phyloP scores from a whole-genome alignment of 2,113 vertebrate genomes.

The Corythaixoides concolor region DNA sequence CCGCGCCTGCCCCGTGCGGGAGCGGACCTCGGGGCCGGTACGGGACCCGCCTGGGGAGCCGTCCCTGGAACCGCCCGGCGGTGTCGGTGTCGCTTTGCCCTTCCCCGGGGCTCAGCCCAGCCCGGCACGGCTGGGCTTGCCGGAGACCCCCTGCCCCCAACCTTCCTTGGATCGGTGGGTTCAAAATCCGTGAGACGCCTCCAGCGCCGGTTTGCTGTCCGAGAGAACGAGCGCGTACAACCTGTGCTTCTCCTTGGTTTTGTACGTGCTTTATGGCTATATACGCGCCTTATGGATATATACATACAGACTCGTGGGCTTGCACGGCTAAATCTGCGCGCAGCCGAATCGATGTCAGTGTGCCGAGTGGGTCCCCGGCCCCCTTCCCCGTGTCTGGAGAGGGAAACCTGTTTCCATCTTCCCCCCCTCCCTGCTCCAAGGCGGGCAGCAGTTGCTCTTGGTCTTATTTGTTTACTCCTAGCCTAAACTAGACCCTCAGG shows the following conservation, averaged over 20 bases:
- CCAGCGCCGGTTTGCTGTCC: neutral
- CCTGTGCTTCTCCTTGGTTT: neutral
- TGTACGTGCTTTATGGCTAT: neutral
- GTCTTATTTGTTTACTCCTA: neutral
- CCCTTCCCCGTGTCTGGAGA: neutral
- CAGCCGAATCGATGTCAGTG: accelerated
- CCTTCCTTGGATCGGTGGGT: neutral
- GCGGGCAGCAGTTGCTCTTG: accelerated
- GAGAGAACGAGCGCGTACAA: accelerated
- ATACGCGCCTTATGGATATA: accelerated
- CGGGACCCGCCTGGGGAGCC: neutral
- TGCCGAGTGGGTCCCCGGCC: accelerated
- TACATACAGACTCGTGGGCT: accelerated
- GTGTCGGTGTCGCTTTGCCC: neutral
- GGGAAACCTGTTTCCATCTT: neutral
- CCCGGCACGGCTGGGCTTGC: neutral
- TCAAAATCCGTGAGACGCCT: neutral
- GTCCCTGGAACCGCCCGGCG: too few relatives aligned
- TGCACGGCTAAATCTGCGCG: accelerated
- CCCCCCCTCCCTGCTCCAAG: too few relatives aligned
- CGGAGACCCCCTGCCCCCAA: neutral
- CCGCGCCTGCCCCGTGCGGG: neutral
- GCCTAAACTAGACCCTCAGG: neutral
- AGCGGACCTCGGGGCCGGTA: neutral
- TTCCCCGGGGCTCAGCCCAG: neutral